Percentiles rank a stretch among this genome's conserved stretches.
Conservation (phyloP, 2,888 invertebrate genomes). For the Drosophila maculinotata region DNA sequence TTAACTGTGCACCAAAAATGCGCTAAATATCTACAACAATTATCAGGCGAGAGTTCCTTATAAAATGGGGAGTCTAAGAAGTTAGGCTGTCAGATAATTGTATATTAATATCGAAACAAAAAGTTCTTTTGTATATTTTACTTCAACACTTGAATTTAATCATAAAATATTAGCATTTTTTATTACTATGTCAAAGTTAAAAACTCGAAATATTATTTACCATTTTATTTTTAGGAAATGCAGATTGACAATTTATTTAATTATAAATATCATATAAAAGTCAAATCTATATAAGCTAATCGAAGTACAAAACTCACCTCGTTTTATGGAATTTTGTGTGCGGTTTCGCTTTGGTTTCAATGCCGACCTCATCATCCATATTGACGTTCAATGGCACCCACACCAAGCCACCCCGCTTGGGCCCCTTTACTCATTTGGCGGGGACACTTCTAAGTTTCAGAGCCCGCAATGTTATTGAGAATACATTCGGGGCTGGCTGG, state of each 20-base stretch:
- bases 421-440: not conserved
- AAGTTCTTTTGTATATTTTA: no score
- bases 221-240: no score
- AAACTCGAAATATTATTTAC: no score
- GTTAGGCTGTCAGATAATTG: not conserved
- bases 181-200: no score
- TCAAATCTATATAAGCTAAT: no score
- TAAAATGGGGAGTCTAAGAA: not conserved
- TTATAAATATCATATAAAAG: no score
- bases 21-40: conserved; percentile 17
- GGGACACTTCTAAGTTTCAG: conserved; percentile 13
- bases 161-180: no score
- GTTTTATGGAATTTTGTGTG: conserved; percentile 19
- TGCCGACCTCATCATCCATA: conserved; percentile 40
- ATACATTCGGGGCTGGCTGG: conserved; percentile 43
- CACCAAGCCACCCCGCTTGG: conserved; percentile 1
- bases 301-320: conserved; percentile 11
- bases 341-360: conserved; percentile 53
- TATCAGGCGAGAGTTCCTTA: conserved; percentile 2
- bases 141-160: no score
- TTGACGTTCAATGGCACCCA: conserved; percentile 43
- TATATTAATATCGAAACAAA: no score
- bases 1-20: conserved; percentile 38
- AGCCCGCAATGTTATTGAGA: conserved; percentile 57
- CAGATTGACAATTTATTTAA: no score